Evolutionary conservation across 2,113 vertebrate genomes (phyloP), one percentile per base, ranked within the genome.

Genomic region (Myiozetetes cayanensis): DNA sequence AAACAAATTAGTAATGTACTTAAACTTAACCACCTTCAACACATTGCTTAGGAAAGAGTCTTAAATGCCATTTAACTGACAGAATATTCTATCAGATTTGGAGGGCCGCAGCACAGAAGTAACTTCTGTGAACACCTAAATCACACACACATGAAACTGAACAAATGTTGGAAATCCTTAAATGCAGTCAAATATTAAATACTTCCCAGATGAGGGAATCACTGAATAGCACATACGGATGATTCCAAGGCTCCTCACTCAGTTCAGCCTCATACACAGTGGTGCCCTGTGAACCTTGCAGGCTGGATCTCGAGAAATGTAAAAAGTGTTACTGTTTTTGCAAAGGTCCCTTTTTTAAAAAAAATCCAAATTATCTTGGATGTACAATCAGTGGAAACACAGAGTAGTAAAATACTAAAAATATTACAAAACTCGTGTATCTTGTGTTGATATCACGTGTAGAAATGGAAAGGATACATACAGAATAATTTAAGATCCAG

Each of bases 201-300:
- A 65, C 8, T 41, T 30, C 63, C 63, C 28, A 33, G 68, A 14
- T 14, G 8, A 74, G 18, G 43, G 37, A 62, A 71, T 19, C 2
- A 4, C 41, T 6, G 21, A 37, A 25, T 58, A 67, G 33, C 28
- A 8, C 4, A 24, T 0, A 1, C 8, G 16, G 33, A 14, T 47
- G 41, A 23, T 39, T 15, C 46, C 61, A 49, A 24, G 27, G 66
- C 22, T 82, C 3, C 27, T 21, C 15, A 7, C 61, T 39, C 61
- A 22, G 6, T 4, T 3, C 16, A 55, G 25, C 2, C 5, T 3
- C 43, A 14, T 3, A 4, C 50, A 37, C 16, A 2, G 1, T 6
- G 22, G 31, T 67, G 27, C 27, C 28, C 81, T 52, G 21, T 10
- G 8, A 35, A 33, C 46, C 55, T 10, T 25, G 28, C 10, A 25